Evolutionary conservation across 2,113 vertebrate species (phyloP).

Genomic region (Thermophis baileyi): DNA sequence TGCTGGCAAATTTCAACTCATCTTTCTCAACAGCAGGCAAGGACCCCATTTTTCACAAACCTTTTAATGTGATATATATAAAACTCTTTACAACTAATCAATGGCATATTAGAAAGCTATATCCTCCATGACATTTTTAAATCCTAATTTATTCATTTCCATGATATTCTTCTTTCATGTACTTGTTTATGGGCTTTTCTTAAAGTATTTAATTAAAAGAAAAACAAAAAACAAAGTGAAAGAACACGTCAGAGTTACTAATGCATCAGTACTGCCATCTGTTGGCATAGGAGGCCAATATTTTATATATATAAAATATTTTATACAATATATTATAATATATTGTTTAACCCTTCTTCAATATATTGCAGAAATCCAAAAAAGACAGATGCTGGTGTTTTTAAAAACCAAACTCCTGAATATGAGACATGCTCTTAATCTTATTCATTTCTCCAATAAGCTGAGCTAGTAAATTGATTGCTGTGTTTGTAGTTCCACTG

Average conservation of each 20-base stretch:
- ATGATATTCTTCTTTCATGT: not conserved
- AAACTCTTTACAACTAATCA: not conserved
- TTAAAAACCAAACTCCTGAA: not conserved
- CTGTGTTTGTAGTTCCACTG: not conserved
- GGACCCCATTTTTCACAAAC: not conserved
- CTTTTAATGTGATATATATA: not conserved
- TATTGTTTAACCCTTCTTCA: not conserved
- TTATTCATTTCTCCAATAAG: not conserved
- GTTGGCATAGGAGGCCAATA: not conserved
- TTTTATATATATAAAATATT: too few species aligned
- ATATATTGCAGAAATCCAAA: not conserved
- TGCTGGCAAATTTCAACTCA: not conserved
- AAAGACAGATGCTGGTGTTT: not conserved
- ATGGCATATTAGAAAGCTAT: not conserved
- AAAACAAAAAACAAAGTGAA: not conserved
- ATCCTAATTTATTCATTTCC: not conserved
- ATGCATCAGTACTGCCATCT: not conserved
- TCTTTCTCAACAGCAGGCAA: not conserved
- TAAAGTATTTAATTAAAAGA: not conserved
- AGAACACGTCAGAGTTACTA: not conserved
- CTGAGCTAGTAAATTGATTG: not conserved
- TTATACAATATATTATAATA: too few species aligned
- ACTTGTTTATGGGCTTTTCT: not conserved
- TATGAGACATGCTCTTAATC: not conserved
- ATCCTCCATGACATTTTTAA: not conserved